Percentiles rank a stretch among this genome's conserved stretches.
Conservation (phyloP, 2,888 invertebrate genomes). For the Isoperla grammatica region DNA sequence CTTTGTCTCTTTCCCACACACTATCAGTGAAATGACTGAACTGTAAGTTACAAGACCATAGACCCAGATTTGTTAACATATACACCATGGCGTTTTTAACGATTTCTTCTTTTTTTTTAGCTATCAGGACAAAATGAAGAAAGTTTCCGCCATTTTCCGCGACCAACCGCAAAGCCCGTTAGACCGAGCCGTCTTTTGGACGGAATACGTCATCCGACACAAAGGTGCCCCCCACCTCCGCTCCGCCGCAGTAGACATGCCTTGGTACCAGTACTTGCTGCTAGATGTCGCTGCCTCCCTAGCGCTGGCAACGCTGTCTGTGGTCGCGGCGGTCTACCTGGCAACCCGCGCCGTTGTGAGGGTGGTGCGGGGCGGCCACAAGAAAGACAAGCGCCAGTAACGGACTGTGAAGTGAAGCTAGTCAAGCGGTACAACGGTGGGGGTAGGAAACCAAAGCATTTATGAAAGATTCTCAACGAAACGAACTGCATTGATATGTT, state of each 20-base stretch:
- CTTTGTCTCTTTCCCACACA: no score
- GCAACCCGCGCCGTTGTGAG: neutral
- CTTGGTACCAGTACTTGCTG: slow-evolving; percentile 1
- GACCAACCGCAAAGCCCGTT: neutral
- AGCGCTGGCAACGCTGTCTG: neutral
- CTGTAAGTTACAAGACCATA: no score
- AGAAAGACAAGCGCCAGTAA: no score
- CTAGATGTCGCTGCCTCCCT: neutral
- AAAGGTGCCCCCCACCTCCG: neutral
- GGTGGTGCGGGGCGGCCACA: neutral
- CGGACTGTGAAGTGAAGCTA: no score
- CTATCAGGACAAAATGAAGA: neutral
- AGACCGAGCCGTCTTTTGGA: neutral
- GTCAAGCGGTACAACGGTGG: no score
- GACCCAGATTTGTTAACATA: no score
- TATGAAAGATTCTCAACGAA: no score
- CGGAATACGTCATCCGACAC: neutral
- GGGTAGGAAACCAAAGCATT: no score
- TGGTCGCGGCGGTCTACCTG: neutral
- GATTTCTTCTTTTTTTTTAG: no score
- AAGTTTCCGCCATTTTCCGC: neutral
- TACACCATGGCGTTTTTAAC: no score
- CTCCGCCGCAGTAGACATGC: neutral
- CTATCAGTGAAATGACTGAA: no score
- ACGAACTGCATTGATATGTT: no score